Base-by-base conservation (phyloP, 2,797 vertebrate genomes). In the Spondyliosoma cantharus region DNA sequence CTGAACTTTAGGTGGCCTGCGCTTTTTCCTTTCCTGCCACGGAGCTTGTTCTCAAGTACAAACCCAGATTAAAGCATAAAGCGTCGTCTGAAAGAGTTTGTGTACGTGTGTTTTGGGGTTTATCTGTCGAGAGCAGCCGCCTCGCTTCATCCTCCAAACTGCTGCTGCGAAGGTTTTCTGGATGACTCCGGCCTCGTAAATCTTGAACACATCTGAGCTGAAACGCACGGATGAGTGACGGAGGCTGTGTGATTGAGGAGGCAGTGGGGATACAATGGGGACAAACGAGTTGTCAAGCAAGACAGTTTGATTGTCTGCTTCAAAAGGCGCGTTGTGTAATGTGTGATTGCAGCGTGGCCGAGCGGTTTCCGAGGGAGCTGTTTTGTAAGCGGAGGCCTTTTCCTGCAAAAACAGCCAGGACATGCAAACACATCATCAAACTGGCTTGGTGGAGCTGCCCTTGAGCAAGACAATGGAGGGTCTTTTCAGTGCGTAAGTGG, bases 61-160 rank as follows among this genome's bases (percentile, higher is more conserved):
- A 89, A 87, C 76, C 57, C 64, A 82, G 80, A 90, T 87, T 83
- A 68, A 84, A 88, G 53, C 49, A 67, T 65, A 50, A 81, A 83
- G 43, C 52, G 45, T 52, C 24, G 61, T 72, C 32, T 71, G 42
- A 22, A 71, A 50, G 37, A 0, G 60, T 63, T 50, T 57, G 52
- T 29, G 27, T 19, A 22, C 58, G 37, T 43, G 61, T 37, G 32
- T 29, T 76, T 46, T 22, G 29, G 25, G 53, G 61, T 81, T 85
- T 84, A 83, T 87, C 66, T 77, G 68, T 54, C 16, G 14, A 56
- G 42, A 78, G 76, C 87, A 76, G 83, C 64, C 61, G 76, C 60
- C 78, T 82, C 25, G 37, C 48, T n/a, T 29, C n/a, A 81, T 76
- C 75, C 48, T 43, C 12, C 77, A 76, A 82, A 71, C 53, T 65